Conservation (phyloP, 1,140 invertebrate genomes). For the Brachystomella parvula region DNA sequence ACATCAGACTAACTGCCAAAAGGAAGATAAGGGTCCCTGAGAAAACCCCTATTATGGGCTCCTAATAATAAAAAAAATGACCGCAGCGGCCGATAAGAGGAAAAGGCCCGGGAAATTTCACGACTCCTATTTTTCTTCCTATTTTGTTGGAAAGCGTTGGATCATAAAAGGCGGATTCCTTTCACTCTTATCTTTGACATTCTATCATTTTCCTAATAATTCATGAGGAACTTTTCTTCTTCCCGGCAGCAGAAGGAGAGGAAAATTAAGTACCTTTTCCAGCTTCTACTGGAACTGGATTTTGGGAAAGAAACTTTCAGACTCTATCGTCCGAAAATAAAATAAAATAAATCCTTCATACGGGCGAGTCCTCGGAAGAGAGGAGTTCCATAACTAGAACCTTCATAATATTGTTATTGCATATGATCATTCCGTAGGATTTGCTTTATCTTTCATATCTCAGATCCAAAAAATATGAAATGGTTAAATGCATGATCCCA, state of each 20-base stretch:
- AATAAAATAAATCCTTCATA: slow-evolving; percentile 3
- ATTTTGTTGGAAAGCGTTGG: slow-evolving; percentile 26
- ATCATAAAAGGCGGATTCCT: slow-evolving; percentile 37
- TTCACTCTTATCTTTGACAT: slow-evolving; percentile 35
- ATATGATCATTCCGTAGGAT: not conserved
- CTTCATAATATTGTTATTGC: slow-evolving; percentile 10
- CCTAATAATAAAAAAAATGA: slow-evolving; percentile 38
- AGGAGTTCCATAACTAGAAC: not conserved
- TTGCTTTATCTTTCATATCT: not conserved
- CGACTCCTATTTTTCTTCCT: slow-evolving; percentile 27
- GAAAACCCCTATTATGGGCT: slow-evolving; percentile 31
- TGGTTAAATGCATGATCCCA: not conserved
- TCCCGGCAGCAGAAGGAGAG: not conserved
- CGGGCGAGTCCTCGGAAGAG: too few relatives aligned
- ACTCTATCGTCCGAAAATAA: not conserved
- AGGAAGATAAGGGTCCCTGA: slow-evolving; percentile 29
- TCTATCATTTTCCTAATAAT: slow-evolving; percentile 38
- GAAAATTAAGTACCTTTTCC: not conserved
- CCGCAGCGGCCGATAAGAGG: slow-evolving; percentile 15
- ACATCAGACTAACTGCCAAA: slow-evolving; percentile 39
- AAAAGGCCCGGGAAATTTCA: slow-evolving; percentile 30
- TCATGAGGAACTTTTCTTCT: slow-evolving; percentile 32
- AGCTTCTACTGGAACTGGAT: not conserved
- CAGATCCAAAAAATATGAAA: not conserved
- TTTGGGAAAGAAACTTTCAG: slow-evolving; percentile 2